phyloP scores from a whole-genome alignment of 2,888 invertebrate species.

The Galerucella pusilla region DNA sequence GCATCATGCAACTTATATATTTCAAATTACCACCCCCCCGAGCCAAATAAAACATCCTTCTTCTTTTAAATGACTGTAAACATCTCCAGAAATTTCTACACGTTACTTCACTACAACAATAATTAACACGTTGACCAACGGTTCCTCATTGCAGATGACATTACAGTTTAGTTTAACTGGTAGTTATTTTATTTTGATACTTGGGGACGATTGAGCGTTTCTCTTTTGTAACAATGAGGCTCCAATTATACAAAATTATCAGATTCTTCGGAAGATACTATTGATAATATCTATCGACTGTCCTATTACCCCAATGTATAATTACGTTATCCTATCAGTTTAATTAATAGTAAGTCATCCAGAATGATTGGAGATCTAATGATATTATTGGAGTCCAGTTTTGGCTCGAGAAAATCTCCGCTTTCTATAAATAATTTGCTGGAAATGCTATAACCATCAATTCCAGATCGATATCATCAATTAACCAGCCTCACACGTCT shows the following conservation, averaged over 20 bases:
- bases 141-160: too few species aligned
- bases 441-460: conserved; percentile 34
- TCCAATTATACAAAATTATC: too few species aligned
- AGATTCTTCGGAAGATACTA: too few species aligned
- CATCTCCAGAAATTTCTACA: background rate
- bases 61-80: background rate
- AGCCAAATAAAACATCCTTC: background rate
- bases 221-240: too few species aligned
- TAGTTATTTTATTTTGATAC: too few species aligned
- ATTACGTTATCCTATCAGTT: background rate
- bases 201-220: too few species aligned
- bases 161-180: too few species aligned
- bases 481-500: conserved; percentile 36
- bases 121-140: too few species aligned
- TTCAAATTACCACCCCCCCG: conserved; percentile 32
- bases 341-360: background rate
- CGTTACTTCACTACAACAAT: too few species aligned
- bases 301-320: too few species aligned
- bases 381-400: background rate
- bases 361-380: background rate
- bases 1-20: conserved; percentile 33
- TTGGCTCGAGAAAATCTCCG: background rate
- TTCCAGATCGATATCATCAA: conserved; percentile 44
- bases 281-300: too few species aligned
- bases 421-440: conserved; percentile 38